Percentiles rank a stretch among this genome's conserved stretches.
These are phyloP conservation scores for Panagrolaimus sp. DNA, from an alignment of 1,140 invertebrate genomes.

Conservation along the genomic window DNA sequence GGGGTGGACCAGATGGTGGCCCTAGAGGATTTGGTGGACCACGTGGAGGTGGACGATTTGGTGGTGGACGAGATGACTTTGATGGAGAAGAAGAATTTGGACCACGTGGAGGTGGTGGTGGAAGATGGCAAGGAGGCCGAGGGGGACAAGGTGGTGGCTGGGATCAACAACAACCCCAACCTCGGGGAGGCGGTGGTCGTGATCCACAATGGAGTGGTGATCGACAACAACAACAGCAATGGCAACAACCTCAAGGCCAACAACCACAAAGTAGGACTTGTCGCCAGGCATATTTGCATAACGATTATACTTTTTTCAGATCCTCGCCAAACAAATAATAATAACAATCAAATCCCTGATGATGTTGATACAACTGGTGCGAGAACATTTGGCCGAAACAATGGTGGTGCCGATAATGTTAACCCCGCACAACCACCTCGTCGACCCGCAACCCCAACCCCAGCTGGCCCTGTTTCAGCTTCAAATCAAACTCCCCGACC, in stretches of 20 bases:
- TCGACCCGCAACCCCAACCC: neutral
- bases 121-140: neutral
- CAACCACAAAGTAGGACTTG: neutral
- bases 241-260: conserved; percentile 10
- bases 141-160: neutral
- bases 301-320: too few species aligned
- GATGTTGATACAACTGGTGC: neutral
- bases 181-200: neutral
- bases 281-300: neutral
- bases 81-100: too few species aligned
- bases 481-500: neutral
- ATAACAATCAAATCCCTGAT: neutral
- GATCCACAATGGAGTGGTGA: conserved; percentile 1
- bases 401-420: neutral
- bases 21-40: neutral
- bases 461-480: neutral
- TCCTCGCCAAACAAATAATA: neutral
- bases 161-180: neutral
- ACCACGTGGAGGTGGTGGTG: neutral
- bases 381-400: neutral
- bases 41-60: neutral
- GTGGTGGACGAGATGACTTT: neutral
- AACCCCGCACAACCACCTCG: neutral
- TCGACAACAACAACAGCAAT: neutral
- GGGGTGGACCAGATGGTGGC: neutral